Base-by-base conservation (phyloP, 2,888 invertebrate species). In the Erebia ligea region DNA sequence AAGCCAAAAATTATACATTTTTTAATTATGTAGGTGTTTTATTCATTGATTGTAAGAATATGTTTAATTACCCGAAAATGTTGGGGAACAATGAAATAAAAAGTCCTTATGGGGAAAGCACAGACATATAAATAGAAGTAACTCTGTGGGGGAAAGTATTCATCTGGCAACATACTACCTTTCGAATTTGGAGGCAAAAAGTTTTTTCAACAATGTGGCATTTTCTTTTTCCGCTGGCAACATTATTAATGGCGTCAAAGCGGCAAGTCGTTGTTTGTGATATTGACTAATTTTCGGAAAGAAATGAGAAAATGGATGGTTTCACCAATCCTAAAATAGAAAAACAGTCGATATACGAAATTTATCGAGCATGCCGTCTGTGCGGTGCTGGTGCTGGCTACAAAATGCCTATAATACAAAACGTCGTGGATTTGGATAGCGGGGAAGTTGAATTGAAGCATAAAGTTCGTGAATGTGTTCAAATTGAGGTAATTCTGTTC, bases 401-500 rank as follows among this genome's bases (percentile, higher is more conserved):
- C 82, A 92, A 92, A 85, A 93, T 94, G 93, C 94, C 94, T 0
- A 93, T 94, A 68, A 86, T 93, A 13, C 93, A 93, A 73, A 89
- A 83, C 71, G 83, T 92, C 59, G 77, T 91, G 0, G 83, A 86
- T 25, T 65, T 87, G 2, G 87, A 86, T 10, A 82, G 80, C 5
- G 76, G 80, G 17, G 90, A 88, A 68, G 77, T 90, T 1, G 87
- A 90, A 79, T 81, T 94, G 19, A 83, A 78, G 58, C 84, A 89
- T 74, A 94, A 93, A 87, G 91, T 94, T 76, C 83, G 81, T 1
- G 92, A 93, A 77, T 93, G 93, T 70, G 83, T 93, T 0, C 90
- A 92, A 80, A 88, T 93, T 42, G 90, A 93, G 89, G 94, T 92
- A 86, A 74, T 40, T 21, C 52, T 10, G 2, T 1, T 63, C 52